Conservation (phyloP, 2,888 invertebrate species). For the Mythimna pallens region DNA sequence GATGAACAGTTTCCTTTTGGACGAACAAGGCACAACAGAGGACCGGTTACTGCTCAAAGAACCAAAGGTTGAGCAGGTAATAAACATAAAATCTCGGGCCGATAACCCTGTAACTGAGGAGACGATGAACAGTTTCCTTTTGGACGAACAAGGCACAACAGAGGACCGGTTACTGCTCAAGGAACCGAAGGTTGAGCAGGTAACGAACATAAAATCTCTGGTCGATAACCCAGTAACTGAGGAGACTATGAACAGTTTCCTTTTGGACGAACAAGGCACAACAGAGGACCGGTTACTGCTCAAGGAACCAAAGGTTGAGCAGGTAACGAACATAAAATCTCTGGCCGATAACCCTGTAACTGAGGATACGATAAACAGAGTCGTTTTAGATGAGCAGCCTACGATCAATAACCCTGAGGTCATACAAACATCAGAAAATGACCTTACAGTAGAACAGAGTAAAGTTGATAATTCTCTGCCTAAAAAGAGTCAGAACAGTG, state of each 20-base stretch:
- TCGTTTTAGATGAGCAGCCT: background rate
- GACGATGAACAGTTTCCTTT: too few relatives aligned
- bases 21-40: background rate
- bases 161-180: background rate
- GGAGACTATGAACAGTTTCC: background rate
- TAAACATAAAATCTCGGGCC: background rate
- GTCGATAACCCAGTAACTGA: background rate
- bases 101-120: background rate
- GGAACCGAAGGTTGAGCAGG: background rate
- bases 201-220: background rate
- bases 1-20: background rate
- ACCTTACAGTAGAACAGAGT: background rate
- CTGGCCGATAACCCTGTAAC: background rate
- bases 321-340: background rate
- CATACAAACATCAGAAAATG: background rate
- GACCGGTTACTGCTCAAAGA: background rate
- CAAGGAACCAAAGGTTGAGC: background rate
- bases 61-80: background rate
- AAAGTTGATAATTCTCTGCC: too few relatives aligned
- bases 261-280: background rate
- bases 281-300: background rate
- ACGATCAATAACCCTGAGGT: background rate
- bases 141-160: background rate
- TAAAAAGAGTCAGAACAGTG: background rate
- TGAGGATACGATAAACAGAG: background rate